Evolutionary conservation across 2,797 vertebrate genomes (phyloP).

Genomic region (Pseudomugil tenellus): DNA sequence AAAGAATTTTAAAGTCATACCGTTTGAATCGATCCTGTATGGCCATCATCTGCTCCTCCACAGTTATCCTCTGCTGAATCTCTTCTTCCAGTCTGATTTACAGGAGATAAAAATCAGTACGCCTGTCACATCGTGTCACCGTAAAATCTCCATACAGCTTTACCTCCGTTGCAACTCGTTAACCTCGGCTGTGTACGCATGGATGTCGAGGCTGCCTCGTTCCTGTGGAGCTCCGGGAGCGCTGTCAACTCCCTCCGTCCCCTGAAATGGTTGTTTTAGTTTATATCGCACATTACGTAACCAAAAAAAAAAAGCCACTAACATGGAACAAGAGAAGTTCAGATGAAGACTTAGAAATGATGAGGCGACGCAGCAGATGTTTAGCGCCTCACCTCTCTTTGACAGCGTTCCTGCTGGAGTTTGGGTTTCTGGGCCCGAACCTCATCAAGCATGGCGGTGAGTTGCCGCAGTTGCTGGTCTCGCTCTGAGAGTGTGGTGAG

Average conservation of each 20-base stretch:
- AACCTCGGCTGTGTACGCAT: slow-evolving; percentile 76
- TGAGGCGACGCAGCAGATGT: background rate
- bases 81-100: slow-evolving; percentile 89
- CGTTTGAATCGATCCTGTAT: slow-evolving; percentile 86
- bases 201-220: slow-evolving; percentile 74
- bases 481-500: slow-evolving; percentile 87
- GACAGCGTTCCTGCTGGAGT: slow-evolving; percentile 75
- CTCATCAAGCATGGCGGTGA: slow-evolving; percentile 83
- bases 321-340: background rate
- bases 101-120: slow-evolving; percentile 9
- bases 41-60: slow-evolving; percentile 85
- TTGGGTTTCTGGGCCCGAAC: slow-evolving; percentile 64
- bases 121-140: background rate
- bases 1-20: slow-evolving; percentile 63
- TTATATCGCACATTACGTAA: background rate
- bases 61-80: slow-evolving; percentile 81
- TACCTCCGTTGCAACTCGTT: slow-evolving; percentile 89
- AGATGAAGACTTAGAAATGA: too few species aligned
- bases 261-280: slow-evolving; percentile 67
- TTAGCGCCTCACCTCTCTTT: slow-evolving; percentile 80
- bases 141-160: accelerated
- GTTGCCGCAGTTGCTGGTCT: slow-evolving; percentile 86
- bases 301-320: too few species aligned
- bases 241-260: slow-evolving; percentile 78
- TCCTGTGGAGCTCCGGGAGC: slow-evolving; percentile 93